Evolutionary conservation across 2,888 invertebrate genomes (phyloP).

Genomic region (Drosophila barbarae): DNA sequence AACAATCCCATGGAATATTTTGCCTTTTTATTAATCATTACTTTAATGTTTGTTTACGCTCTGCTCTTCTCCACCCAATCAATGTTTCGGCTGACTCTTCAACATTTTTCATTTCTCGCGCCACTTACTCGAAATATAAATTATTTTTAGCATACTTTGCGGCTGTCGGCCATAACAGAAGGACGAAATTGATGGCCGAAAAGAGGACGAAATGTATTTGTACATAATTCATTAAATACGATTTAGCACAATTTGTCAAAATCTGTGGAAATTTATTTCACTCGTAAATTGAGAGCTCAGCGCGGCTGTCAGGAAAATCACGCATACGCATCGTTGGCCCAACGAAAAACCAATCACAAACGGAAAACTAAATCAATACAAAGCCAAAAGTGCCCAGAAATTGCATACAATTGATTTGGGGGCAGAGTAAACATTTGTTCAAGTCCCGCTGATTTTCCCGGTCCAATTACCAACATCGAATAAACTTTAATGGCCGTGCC

Average conservation of each 20-base stretch:
- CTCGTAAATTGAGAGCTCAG: slow-evolving; percentile 42
- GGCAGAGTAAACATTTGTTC: slow-evolving; percentile 33
- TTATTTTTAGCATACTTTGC: slow-evolving; percentile 28
- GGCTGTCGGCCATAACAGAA: slow-evolving; percentile 26
- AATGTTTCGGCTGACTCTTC: slow-evolving; percentile 16
- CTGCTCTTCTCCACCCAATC: slow-evolving; percentile 6
- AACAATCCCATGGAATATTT: neutral
- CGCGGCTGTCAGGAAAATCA: slow-evolving; percentile 35
- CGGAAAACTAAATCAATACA: slow-evolving; percentile 41
- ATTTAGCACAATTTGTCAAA: slow-evolving; percentile 39
- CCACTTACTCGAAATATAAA: slow-evolving; percentile 10
- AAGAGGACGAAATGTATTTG: slow-evolving; percentile 30
- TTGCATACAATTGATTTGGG: slow-evolving; percentile 19
- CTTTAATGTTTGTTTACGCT: slow-evolving; percentile 8
- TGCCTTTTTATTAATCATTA: slow-evolving; percentile 6
- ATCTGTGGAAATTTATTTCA: slow-evolving; percentile 35
- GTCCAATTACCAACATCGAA: slow-evolving; percentile 59
- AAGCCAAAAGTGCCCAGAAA: slow-evolving; percentile 14
- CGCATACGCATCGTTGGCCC: slow-evolving; percentile 23
- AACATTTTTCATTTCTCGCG: slow-evolving; percentile 10
- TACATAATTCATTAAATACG: slow-evolving; percentile 39
- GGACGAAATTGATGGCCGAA: slow-evolving; percentile 33
- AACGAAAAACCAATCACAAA: slow-evolving; percentile 19
- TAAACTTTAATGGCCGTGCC: slow-evolving; percentile 57
- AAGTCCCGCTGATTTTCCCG: slow-evolving; percentile 11